These are phyloP conservation scores for Pocillopora verrucosa DNA, from an alignment of 64 coral and sea anemone species.

Conservation along the genomic window DNA sequence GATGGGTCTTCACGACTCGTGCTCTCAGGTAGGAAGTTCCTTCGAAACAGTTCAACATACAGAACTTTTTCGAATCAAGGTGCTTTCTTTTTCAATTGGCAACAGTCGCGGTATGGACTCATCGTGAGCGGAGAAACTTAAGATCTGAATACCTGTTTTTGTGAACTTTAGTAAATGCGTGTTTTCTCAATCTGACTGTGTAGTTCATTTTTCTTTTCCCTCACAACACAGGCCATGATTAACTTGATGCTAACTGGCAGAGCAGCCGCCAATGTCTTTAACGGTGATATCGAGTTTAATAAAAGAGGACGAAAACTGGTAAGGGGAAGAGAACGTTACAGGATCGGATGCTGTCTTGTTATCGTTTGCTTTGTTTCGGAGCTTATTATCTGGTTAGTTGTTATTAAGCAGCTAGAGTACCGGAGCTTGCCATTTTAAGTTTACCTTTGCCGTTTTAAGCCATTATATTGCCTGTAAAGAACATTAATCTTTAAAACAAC, in stretches of 20 bases:
- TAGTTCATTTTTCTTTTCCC: too few species aligned
- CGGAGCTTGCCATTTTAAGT: too few species aligned
- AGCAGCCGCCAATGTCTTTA: constrained; percentile 67
- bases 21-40: constrained; percentile 58
- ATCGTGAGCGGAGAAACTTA: too few species aligned
- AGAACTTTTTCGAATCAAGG: not conserved
- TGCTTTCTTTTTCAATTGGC: not conserved
- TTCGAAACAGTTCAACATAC: not conserved
- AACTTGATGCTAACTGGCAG: constrained; percentile 80
- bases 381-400: not conserved
- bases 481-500: too few species aligned
- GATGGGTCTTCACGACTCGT: constrained; percentile 60
- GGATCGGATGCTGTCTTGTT: not conserved
- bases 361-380: not conserved
- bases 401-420: too few species aligned
- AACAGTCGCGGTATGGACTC: too few species aligned
- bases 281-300: constrained; percentile 72
- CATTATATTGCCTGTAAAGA: too few species aligned
- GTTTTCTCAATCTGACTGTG: too few species aligned
- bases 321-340: not conserved
- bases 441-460: too few species aligned
- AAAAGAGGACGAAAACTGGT: constrained; percentile 70
- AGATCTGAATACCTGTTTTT: too few species aligned
- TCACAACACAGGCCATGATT: constrained; percentile 55
- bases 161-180: too few species aligned